Percentiles rank a stretch among this genome's conserved stretches.
These are phyloP conservation scores for Telmatochromis sp. DNA, from an alignment of 2,113 vertebrate species.

Conservation along the genomic window DNA sequence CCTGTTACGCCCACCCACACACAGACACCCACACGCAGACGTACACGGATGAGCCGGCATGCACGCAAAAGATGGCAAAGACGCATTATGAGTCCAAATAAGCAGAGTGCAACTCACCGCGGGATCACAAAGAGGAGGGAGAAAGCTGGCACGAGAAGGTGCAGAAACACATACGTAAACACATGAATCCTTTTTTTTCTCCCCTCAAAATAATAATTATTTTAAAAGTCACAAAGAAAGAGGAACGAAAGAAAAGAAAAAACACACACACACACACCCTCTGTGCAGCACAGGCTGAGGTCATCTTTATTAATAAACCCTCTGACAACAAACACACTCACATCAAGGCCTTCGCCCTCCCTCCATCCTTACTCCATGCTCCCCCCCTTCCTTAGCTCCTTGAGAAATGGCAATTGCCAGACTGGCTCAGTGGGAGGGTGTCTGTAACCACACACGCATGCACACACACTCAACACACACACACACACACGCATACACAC, in stretches of 20 bases:
- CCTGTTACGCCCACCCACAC: not conserved
- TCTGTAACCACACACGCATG: slow-evolving; percentile 10
- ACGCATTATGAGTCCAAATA: not conserved
- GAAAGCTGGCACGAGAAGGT: not conserved
- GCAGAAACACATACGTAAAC: not conserved
- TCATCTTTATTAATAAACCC: slow-evolving; percentile 69
- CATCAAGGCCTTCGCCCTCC: slow-evolving; percentile 32
- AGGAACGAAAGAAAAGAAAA: not conserved
- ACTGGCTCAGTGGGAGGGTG: slow-evolving; percentile 39
- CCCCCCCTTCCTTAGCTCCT: slow-evolving; percentile 33
- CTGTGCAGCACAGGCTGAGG: slow-evolving; percentile 31
- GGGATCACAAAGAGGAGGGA: not conserved
- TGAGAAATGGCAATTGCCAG: slow-evolving; percentile 57
- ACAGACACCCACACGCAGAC: not conserved
- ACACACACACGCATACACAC: not conserved
- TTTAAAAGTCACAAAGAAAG: not conserved
- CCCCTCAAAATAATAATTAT: slow-evolving; percentile 6
- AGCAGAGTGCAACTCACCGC: not conserved
- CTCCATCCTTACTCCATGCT: slow-evolving; percentile 11
- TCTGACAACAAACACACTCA: slow-evolving; percentile 56
- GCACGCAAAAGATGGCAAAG: not conserved
- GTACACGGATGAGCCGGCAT: not conserved
- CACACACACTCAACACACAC: not conserved
- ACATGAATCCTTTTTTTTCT: not conserved
- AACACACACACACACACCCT: not conserved